Evolutionary conservation across 2,888 invertebrate genomes (phyloP), one percentile per base, ranked within the genome.

Genomic region (Magallana nippona): DNA sequence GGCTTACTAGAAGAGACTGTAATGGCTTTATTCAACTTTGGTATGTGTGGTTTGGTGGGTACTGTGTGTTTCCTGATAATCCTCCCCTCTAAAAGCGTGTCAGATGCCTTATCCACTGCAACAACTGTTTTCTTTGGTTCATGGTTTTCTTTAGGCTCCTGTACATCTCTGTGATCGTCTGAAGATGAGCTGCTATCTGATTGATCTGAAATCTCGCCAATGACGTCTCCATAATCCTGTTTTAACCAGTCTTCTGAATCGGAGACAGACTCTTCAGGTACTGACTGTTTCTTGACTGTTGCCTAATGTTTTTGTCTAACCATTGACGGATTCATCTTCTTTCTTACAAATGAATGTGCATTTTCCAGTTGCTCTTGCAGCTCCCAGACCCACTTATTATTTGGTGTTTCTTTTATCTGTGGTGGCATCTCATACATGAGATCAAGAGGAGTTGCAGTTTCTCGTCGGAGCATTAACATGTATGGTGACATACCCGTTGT

Each of bases 381-480:
- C 57, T 84, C 80, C 86, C 86, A 86, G 5, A 82, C 86, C 86
- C 84, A 84, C 10, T 62, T 55, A 55, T 82, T 84, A 10, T 10
- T 11, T 11, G 85, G 85, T 5, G 78, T 82, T 1, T 56, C 13
- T 32, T 82, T 84, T 10, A 81, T 19, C 10, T 55, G 2, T 44
- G 79, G 55, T 8, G 83, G 85, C 71, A 81, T 78, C 10, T 71
- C 82, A 55, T 80, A 83, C 55, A 77, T 32, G 15, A 85, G 17
- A 55, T 85, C 82, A 19, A 85, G 62, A 1, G 85, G 83, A 55
- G 77, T 79, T 15, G 71, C 71, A 19, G 79, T 79, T 22, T 85
- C 83, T 3, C 83, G 78, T 10, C 85, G 83, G 10, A 85, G 63
- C 85, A 84, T 85, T 13, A 78, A 27, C 60, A 79, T 78, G 56